Evolutionary conservation across 1,140 invertebrate genomes (phyloP).

Genomic region (Camponotus pennsylvanicus): DNA sequence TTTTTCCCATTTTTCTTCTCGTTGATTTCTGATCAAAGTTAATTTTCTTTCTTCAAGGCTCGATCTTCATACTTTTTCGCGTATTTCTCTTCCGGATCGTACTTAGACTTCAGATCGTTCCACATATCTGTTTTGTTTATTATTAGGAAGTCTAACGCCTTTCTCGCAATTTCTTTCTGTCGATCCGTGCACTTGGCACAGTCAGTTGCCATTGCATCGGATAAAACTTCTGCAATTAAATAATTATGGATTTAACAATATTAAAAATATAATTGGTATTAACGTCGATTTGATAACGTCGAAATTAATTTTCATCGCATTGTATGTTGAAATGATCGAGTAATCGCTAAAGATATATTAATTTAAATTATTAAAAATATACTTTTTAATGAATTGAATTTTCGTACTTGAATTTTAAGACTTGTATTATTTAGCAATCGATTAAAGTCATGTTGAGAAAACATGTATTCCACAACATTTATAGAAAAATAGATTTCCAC

Average conservation of each 20-base stretch:
- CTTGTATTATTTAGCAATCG: neutral
- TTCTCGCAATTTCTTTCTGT: slow-evolving; percentile 86
- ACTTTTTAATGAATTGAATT: neutral
- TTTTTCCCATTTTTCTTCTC: neutral
- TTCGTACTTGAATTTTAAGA: neutral
- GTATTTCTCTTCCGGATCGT: slow-evolving; percentile 88
- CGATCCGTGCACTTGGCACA: slow-evolving; percentile 89
- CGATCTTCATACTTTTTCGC: slow-evolving; percentile 86
- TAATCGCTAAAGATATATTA: neutral
- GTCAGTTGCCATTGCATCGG: slow-evolving; percentile 88
- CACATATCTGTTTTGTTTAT: slow-evolving; percentile 88
- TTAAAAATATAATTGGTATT: neutral
- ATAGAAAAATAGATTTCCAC: neutral
- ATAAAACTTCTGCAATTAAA: slow-evolving; percentile 84
- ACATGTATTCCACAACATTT: neutral
- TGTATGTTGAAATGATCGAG: neutral
- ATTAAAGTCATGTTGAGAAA: neutral
- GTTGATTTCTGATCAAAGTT: slow-evolving; percentile 22
- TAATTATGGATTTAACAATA: slow-evolving; percentile 3
- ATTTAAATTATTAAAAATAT: neutral
- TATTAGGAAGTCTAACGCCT: slow-evolving; percentile 86
- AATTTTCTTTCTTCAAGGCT: slow-evolving; percentile 75
- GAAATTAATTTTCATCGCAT: neutral
- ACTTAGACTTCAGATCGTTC: slow-evolving; percentile 87
- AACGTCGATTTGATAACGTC: neutral